Evolutionary conservation across 2,797 vertebrate species (phyloP), one percentile per base, ranked within the genome.

Genomic region (Onychomys leucogaster): DNA sequence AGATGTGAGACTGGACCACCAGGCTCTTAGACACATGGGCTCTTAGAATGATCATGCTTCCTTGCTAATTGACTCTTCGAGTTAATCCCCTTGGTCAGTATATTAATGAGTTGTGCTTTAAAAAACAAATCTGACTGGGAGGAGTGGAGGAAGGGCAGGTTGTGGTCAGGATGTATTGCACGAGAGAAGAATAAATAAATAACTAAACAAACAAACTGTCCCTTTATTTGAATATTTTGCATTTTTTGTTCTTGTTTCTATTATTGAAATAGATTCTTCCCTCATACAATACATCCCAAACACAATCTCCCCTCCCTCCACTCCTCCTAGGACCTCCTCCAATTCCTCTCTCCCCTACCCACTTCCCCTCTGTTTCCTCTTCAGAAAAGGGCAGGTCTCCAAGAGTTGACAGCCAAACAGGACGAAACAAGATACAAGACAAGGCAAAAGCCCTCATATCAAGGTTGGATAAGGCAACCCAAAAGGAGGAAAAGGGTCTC

Each of bases 201-300:
- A 73, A 34, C 63, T 1, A 32, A 73, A 23, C n/a, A 52, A 95
- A 92, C 4, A 71, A 67, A 81, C 29, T 94, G 43, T 85, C 41
- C 49, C 37, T 91, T 94, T 89, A 93, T 41, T 65, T 11, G 9
- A 76, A 23, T 77, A 80, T 89, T 94, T 94, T 89, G n/a, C 27
- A 1, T 7, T 75, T 75, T 76, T 76, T 77, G 43, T 32, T 16
- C 25, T 76, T 49, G 43, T 77, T 46, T 49, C 77, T 77, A 16
- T 82, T 82, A 61, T 82, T 82, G 57, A 29, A 61, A 41, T 17
- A 37, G 52, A 41, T 23, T 80, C 78, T 81, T 81, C 37, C 43
- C 8, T 83, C 9, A 6, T 41, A 83, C 14, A 29, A 43, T 5
- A 61, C 37, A 17, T 29, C 57, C 14, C n/a, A 43, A 63, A 2